A percentile compares a stretch with the other conserved stretches of the same genome.
Conservation (phyloP, 2,888 invertebrate genomes). For the Scaptomyza caliginosa region DNA sequence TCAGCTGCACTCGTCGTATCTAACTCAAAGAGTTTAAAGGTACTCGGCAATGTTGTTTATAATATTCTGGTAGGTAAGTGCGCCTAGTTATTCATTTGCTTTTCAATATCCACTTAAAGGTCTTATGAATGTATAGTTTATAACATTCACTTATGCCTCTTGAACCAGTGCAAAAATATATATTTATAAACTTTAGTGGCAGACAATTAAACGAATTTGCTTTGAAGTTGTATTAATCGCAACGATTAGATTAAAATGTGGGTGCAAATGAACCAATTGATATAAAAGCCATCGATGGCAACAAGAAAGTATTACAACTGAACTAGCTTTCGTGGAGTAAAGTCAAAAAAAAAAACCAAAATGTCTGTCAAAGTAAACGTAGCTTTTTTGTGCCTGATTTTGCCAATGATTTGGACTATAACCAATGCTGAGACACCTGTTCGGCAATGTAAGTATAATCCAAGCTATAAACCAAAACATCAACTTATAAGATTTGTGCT, state of each 20-base stretch:
- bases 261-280: conserved; percentile 45
- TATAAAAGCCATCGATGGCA: conserved; percentile 46
- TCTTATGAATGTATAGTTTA: too few species aligned
- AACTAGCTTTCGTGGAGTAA: conserved; percentile 2
- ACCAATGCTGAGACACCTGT: conserved; percentile 43
- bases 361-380: conserved; percentile 22
- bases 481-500: too few species aligned
- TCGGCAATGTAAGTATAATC: conserved; percentile 61
- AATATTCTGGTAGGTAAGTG: background rate
- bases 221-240: background rate
- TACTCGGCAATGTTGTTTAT: conserved; percentile 2
- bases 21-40: conserved; percentile 4
- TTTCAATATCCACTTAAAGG: too few species aligned
- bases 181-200: background rate
- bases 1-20: conserved; percentile 43
- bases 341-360: conserved; percentile 15
- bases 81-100: too few species aligned
- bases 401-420: conserved; percentile 33
- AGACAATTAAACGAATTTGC: conserved; percentile 6
- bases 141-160: background rate
- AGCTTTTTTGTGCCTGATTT: conserved; percentile 28
- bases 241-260: conserved; percentile 51
- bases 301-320: conserved; percentile 18
- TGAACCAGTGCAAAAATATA: background rate
- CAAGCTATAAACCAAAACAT: too few species aligned